Evolutionary conservation across 2,888 invertebrate species (phyloP).

Genomic region (Dynastes tityus): DNA sequence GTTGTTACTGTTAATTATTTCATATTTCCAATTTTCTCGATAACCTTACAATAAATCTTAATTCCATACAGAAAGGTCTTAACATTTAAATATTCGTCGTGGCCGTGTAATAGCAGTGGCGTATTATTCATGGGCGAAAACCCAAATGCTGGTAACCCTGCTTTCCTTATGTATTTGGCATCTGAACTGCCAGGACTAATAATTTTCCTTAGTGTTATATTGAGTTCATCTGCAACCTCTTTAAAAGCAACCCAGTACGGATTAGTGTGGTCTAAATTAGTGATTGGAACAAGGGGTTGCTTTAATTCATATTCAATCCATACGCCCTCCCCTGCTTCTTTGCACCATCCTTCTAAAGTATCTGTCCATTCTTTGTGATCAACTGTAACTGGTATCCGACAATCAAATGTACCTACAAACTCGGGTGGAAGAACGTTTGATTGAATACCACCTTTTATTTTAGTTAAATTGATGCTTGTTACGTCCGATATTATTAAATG

Average conservation of each 20-base stretch:
- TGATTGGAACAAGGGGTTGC: constrained; percentile 70
- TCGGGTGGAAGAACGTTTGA: constrained; percentile 91
- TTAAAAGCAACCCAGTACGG: constrained; percentile 77
- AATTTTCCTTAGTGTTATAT: constrained; percentile 2
- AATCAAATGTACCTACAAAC: constrained; percentile 68
- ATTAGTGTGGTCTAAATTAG: constrained; percentile 73
- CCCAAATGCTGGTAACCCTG: constrained; percentile 88
- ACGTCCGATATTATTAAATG: constrained; percentile 86
- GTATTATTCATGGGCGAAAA: constrained; percentile 94
- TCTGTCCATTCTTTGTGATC: constrained; percentile 72
- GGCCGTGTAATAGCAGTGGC: constrained; percentile 89
- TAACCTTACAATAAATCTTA: constrained; percentile 81
- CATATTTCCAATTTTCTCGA: constrained; percentile 77
- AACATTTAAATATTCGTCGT: constrained; percentile 89
- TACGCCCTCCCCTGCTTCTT: constrained; percentile 76
- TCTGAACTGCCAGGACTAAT: constrained; percentile 94
- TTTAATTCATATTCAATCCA: constrained; percentile 73
- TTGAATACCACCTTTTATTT: constrained; percentile 82
- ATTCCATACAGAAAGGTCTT: constrained; percentile 87
- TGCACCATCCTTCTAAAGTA: constrained; percentile 68
- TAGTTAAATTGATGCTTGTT: constrained; percentile 88
- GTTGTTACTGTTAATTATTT: constrained; percentile 56
- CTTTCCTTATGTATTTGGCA: constrained; percentile 84
- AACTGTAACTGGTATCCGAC: constrained; percentile 56
- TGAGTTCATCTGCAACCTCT: constrained; percentile 69